These are phyloP conservation scores for Aphidius colemani DNA, from an alignment of 2,888 invertebrate species.

Conservation along the genomic window DNA sequence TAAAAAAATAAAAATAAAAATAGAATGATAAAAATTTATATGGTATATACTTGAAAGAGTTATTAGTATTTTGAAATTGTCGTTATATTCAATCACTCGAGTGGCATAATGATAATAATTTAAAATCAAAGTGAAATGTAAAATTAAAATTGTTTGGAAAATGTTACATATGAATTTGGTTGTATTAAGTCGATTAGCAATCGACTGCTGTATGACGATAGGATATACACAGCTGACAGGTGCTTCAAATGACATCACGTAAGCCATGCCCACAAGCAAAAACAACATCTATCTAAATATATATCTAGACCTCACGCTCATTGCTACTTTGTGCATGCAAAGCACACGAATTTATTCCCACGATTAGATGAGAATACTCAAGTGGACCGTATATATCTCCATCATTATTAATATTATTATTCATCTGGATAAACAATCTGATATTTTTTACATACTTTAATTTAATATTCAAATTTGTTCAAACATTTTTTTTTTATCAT, in stretches of 20 bases:
- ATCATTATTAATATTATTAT: constrained; percentile 4
- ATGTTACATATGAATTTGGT: too few relatives aligned
- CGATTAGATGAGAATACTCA: constrained; percentile 37
- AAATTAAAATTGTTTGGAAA: too few relatives aligned
- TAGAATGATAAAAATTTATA: not conserved
- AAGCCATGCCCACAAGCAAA: constrained; percentile 29
- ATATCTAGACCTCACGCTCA: constrained; percentile 25
- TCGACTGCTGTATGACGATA: not conserved
- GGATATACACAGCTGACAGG: constrained; percentile 31
- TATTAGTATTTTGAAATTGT: too few relatives aligned
- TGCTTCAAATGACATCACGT: constrained; percentile 41
- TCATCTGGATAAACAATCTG: not conserved
- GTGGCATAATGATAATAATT: not conserved
- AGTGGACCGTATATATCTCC: constrained; percentile 27
- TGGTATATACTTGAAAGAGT: too few relatives aligned
- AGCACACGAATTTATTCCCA: constrained; percentile 36
- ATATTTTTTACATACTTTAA: not conserved
- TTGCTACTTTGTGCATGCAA: constrained; percentile 31
- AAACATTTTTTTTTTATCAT: not conserved
- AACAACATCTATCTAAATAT: constrained; percentile 23
- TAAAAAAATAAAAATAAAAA: too few relatives aligned
- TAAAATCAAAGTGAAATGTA: not conserved
- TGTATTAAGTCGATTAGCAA: constrained; percentile 18
- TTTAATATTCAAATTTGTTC: too few relatives aligned
- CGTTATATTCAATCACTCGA: too few relatives aligned